These are phyloP conservation scores for Macrophya annulata DNA, from an alignment of 2,888 invertebrate species.

Conservation along the genomic window DNA sequence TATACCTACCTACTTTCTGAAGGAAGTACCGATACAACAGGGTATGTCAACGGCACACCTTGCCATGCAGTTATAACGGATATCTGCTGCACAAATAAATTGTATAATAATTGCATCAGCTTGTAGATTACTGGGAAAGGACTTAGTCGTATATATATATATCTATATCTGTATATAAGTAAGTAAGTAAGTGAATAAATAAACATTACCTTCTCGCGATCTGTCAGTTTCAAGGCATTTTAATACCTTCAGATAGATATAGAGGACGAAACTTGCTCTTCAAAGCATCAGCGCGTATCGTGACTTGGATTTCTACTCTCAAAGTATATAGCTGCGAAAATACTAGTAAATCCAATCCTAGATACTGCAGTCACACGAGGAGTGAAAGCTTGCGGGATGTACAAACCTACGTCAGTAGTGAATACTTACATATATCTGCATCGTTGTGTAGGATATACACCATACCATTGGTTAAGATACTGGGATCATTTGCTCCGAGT, in stretches of 20 bases:
- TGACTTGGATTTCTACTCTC: constrained; percentile 51
- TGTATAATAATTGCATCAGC: constrained; percentile 21
- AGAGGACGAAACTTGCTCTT: constrained; percentile 51
- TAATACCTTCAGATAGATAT: background rate
- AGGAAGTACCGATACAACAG: background rate
- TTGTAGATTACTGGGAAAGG: background rate
- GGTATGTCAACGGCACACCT: constrained; percentile 23
- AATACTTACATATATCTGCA: background rate
- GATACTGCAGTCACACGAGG: background rate
- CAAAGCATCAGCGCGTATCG: constrained; percentile 38
- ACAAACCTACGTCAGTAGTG: background rate
- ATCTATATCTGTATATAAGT: background rate
- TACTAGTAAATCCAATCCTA: background rate
- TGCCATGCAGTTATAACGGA: constrained; percentile 8
- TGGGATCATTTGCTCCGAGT: background rate
- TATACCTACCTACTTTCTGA: background rate
- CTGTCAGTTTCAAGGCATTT: constrained; percentile 44
- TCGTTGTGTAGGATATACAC: background rate
- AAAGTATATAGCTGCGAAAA: background rate
- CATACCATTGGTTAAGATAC: background rate
- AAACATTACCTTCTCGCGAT: constrained; percentile 41
- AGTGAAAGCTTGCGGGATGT: constrained; percentile 38
- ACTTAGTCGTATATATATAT: background rate
- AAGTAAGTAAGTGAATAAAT: constrained; percentile 5
- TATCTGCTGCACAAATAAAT: background rate